These are phyloP conservation scores for Dromiciops gliroides DNA, from an alignment of 2,113 vertebrate species.

Conservation along the genomic window DNA sequence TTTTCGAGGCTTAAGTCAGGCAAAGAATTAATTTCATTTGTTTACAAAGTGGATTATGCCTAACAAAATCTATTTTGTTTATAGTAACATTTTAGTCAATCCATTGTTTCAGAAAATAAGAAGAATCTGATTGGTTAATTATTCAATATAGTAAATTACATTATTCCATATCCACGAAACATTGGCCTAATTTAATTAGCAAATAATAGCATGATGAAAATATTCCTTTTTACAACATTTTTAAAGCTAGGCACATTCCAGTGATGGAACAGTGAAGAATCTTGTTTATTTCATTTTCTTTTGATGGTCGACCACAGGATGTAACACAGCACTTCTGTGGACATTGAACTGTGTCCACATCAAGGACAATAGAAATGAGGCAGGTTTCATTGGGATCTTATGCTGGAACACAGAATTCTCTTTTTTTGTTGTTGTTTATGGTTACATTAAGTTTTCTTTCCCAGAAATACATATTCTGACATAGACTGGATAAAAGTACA, in stretches of 20 bases:
- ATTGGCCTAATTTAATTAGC: conserved; percentile 75
- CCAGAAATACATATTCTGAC: conserved; percentile 61
- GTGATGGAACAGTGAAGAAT: conserved; percentile 67
- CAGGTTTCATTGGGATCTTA: conserved; percentile 54
- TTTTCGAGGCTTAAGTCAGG: conserved; percentile 72
- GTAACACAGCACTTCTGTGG: conserved; percentile 58
- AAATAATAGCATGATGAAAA: conserved; percentile 72
- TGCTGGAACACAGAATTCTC: conserved; percentile 68
- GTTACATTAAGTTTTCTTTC: conserved; percentile 69
- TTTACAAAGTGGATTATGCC: conserved; percentile 79
- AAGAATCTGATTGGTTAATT: conserved; percentile 78
- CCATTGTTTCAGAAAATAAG: conserved; percentile 75
- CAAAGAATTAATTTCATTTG: conserved; percentile 79
- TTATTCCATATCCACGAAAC: conserved; percentile 72
- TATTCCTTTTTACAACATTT: conserved; percentile 68
- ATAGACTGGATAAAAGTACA: conserved; percentile 68
- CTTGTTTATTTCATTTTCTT: conserved; percentile 65
- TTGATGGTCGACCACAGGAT: conserved; percentile 67
- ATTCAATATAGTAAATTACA: conserved; percentile 77
- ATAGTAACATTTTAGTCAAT: conserved; percentile 76
- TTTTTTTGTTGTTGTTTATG: conserved; percentile 62
- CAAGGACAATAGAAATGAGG: conserved; percentile 50
- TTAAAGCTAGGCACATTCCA: conserved; percentile 45
- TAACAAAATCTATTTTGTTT: conserved; percentile 77
- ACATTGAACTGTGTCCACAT: conserved; percentile 64